Evolutionary conservation across 2,888 invertebrate species (phyloP).

Genomic region (Ypsolopha sequella): DNA sequence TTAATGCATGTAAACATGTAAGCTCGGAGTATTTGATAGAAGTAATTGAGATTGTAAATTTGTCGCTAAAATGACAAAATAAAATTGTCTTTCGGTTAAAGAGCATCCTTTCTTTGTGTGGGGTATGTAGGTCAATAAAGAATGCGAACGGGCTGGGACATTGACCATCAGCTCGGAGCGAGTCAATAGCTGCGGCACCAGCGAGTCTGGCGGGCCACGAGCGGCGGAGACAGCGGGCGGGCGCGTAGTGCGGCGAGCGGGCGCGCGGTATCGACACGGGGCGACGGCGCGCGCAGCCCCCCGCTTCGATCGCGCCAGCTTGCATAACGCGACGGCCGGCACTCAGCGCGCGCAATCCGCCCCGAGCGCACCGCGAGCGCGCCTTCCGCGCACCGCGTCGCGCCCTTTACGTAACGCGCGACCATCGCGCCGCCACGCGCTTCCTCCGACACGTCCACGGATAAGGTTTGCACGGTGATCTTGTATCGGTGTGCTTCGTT

Average conservation of each 20-base stretch:
- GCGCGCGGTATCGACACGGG: conserved; percentile 35
- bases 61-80: too few species aligned
- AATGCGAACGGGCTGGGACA: background rate
- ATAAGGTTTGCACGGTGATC: conserved; percentile 39
- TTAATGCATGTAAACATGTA: too few species aligned
- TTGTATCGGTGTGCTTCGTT: conserved; percentile 36
- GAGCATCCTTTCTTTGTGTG: too few species aligned
- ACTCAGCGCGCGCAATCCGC: conserved; percentile 66
- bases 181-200: conserved; percentile 7
- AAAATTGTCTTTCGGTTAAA: too few species aligned
- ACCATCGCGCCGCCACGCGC: conserved; percentile 33
- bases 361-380: conserved; percentile 63
- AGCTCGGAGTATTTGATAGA: too few species aligned
- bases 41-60: too few species aligned
- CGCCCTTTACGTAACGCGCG: conserved; percentile 68
- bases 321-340: conserved; percentile 60
- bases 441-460: conserved; percentile 21
- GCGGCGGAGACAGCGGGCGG: conserved; percentile 9
- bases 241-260: conserved; percentile 58
- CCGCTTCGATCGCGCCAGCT: conserved; percentile 15
- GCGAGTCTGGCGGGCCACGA: conserved; percentile 7
- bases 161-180: background rate
- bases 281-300: conserved; percentile 14
- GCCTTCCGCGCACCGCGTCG: conserved; percentile 55
- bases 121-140: too few species aligned